Percentiles rank a stretch among this genome's conserved stretches.
These are phyloP conservation scores for Ophion obscuratus DNA, from an alignment of 2,888 invertebrate genomes.

Conservation along the genomic window DNA sequence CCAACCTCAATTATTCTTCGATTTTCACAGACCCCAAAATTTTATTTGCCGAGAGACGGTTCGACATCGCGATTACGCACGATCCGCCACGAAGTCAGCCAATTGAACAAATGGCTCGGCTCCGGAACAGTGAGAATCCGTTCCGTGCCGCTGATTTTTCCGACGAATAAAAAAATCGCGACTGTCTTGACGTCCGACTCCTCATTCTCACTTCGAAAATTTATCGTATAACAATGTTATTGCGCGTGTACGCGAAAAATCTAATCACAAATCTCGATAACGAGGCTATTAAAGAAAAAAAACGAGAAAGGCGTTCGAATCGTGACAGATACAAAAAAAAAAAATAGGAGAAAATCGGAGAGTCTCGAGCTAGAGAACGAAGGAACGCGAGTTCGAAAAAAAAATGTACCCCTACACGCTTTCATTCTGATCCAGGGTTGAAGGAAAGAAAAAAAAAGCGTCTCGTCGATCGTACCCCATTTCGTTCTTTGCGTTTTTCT, in stretches of 20 bases:
- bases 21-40: not conserved
- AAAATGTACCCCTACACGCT: constrained; percentile 29
- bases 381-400: constrained; percentile 63
- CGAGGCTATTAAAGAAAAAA: not conserved
- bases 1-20: not conserved
- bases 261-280: not conserved
- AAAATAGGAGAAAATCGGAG: constrained; percentile 13
- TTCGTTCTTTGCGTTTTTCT: constrained; percentile 36
- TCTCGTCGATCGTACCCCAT: constrained; percentile 22
- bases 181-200: not conserved
- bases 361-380: constrained; percentile 67
- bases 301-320: constrained; percentile 1
- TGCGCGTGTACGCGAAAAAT: constrained; percentile 24
- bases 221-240: not conserved
- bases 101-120: not conserved
- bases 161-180: not conserved
- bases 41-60: not conserved
- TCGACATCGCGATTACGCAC: not conserved
- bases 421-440: constrained; percentile 27
- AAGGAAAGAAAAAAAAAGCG: constrained; percentile 41
- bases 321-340: constrained; percentile 2
- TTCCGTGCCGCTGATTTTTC: not conserved
- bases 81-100: not conserved
- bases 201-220: not conserved
- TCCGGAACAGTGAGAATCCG: not conserved